phyloP scores from a whole-genome alignment of 2,888 invertebrate species.

The Conistra vaccinii region DNA sequence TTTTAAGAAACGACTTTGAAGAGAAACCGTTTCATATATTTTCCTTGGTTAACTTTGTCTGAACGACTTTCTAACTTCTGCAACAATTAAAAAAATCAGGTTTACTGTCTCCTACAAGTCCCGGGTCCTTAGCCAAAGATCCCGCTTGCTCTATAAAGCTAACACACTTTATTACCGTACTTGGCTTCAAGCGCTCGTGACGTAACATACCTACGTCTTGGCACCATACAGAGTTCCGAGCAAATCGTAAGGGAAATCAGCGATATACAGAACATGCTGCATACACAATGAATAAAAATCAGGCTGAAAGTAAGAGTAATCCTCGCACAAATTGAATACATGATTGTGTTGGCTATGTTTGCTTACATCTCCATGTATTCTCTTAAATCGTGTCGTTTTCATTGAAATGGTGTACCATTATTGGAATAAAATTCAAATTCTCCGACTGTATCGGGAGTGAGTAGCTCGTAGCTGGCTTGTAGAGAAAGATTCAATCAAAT shows the following conservation, averaged over 20 bases:
- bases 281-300: conserved; percentile 70
- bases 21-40: background rate
- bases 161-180: conserved; percentile 53
- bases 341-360: conserved; percentile 82
- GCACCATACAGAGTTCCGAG: conserved; percentile 43
- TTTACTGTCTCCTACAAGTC: conserved; percentile 37
- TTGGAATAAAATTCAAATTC: conserved; percentile 86
- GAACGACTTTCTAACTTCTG: conserved; percentile 9
- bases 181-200: conserved; percentile 50
- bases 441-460: conserved; percentile 69
- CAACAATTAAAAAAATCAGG: conserved; percentile 50
- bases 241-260: conserved; percentile 61
- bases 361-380: conserved; percentile 80
- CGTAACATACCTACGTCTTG: conserved; percentile 48
- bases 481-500: conserved; percentile 84
- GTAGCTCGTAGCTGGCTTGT: conserved; percentile 72
- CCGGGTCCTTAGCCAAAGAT: conserved; percentile 52
- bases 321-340: conserved; percentile 86
- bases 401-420: conserved; percentile 78
- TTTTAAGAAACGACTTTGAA: background rate
- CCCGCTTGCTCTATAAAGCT: conserved; percentile 54
- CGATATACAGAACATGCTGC: conserved; percentile 46
- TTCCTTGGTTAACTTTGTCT: background rate
- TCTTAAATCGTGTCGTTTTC: conserved; percentile 82
- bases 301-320: conserved; percentile 79